Evolutionary conservation across 2,888 invertebrate genomes (phyloP).

Genomic region (Noctua janthina): DNA sequence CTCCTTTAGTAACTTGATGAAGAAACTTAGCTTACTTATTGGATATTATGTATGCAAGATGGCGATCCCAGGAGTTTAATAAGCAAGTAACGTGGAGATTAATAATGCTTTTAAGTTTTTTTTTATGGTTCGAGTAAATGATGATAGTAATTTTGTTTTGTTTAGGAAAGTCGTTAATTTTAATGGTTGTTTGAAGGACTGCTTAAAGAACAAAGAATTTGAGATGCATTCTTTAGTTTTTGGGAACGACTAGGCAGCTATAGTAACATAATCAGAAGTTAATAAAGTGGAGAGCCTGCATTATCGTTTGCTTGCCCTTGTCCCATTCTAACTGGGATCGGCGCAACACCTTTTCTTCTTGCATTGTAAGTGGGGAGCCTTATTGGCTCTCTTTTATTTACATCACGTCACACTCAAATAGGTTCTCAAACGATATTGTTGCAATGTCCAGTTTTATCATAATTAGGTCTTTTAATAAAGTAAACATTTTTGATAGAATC

Average conservation of each 20-base stretch:
- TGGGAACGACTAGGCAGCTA: too few relatives aligned
- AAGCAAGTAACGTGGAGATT: conserved; percentile 54
- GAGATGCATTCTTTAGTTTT: not conserved
- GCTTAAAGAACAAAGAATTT: conserved; percentile 6
- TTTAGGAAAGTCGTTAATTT: conserved; percentile 38
- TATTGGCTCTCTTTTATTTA: not conserved
- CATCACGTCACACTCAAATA: not conserved
- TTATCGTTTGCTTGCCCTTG: too few relatives aligned
- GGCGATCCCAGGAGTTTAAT: conserved; percentile 60
- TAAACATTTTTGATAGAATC: not conserved
- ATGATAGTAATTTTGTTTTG: conserved; percentile 49
- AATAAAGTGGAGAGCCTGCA: not conserved
- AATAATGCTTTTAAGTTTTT: conserved; percentile 50
- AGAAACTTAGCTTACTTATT: conserved; percentile 66
- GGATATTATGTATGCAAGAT: conserved; percentile 69
- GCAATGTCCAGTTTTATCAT: not conserved
- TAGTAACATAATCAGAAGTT: not conserved
- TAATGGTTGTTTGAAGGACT: conserved; percentile 27
- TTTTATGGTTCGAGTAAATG: conserved; percentile 46
- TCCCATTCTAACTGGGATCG: too few relatives aligned
- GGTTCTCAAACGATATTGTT: not conserved
- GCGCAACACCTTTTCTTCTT: too few relatives aligned
- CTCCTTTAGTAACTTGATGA: conserved; percentile 65
- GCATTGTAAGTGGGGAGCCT: not conserved
- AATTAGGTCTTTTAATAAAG: not conserved